A percentile compares a stretch with the other conserved stretches of the same genome.
Evolutionary conservation across 2,113 vertebrate species (phyloP).

Genomic region (Syngnathus typhle): DNA sequence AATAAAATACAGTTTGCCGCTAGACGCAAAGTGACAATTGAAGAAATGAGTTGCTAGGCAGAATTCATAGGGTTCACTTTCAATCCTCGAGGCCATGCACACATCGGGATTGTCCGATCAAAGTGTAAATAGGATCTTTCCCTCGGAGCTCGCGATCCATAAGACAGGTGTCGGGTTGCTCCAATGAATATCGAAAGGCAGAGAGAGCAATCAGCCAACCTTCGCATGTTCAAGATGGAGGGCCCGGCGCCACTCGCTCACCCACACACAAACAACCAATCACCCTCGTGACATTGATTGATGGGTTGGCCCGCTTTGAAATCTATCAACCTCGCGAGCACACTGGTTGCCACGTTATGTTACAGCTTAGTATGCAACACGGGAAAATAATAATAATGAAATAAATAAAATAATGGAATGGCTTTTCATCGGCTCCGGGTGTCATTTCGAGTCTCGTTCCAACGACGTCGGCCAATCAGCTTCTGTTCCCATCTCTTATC

Average conservation of each 20-base stretch:
- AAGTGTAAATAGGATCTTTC: conserved; percentile 74
- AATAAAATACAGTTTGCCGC: too few species aligned
- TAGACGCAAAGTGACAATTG: too few species aligned
- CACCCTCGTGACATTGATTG: conserved; percentile 79
- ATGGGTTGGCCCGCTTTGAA: conserved; percentile 79
- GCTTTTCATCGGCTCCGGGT: neutral
- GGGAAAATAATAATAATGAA: conserved; percentile 80
- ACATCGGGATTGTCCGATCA: neutral
- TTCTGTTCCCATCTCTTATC: neutral
- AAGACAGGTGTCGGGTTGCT: conserved; percentile 74
- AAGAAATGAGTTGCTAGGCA: neutral
- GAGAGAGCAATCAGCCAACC: conserved; percentile 83
- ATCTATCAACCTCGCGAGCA: conserved; percentile 81
- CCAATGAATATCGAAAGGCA: conserved; percentile 75
- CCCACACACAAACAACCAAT: conserved; percentile 88
- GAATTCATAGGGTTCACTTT: neutral
- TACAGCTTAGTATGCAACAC: conserved; percentile 79
- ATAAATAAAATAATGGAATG: conserved; percentile 13
- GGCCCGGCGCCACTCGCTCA: conserved; percentile 62
- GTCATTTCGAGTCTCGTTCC: neutral
- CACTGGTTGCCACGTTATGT: conserved; percentile 74
- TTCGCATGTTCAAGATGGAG: conserved; percentile 84
- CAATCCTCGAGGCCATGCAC: too few species aligned
- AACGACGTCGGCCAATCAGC: neutral
- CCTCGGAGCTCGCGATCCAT: conserved; percentile 69